A percentile compares a stretch with the other conserved stretches of the same genome.
These are phyloP conservation scores for Otis tarda DNA, from an alignment of 2,113 vertebrate genomes.

Conservation along the genomic window DNA sequence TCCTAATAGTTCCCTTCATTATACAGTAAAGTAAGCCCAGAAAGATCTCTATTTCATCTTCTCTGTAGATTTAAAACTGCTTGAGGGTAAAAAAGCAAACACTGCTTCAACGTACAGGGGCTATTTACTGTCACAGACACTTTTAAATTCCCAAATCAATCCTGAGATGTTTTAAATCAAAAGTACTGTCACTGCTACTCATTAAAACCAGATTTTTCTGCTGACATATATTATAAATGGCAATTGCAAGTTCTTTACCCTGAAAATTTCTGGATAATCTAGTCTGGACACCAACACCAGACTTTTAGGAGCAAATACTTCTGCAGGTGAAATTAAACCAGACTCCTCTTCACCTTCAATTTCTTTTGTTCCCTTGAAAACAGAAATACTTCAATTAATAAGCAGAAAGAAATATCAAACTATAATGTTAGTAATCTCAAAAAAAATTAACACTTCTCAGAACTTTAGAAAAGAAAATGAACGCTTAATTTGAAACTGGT, in stretches of 20 bases:
- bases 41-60: not conserved
- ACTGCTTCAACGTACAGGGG: not conserved
- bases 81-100: not conserved
- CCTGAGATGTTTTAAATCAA: conserved; percentile 22
- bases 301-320: conserved; percentile 98
- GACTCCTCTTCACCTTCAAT: conserved; percentile 85
- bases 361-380: conserved; percentile 88
- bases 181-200: not conserved
- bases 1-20: not conserved
- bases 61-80: not conserved
- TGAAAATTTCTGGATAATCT: conserved; percentile 96
- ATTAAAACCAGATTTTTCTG: conserved; percentile 37
- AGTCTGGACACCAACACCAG: conserved; percentile 95
- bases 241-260: conserved; percentile 82
- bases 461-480: not conserved
- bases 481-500: not conserved
- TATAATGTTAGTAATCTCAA: not conserved
- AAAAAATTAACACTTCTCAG: not conserved
- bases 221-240: conserved; percentile 12
- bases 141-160: conserved; percentile 38
- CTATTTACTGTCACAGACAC: not conserved
- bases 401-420: not conserved
- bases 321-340: conserved; percentile 92
- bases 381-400: conserved; percentile 48
- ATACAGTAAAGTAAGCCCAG: not conserved